Conservation (phyloP, 2,797 vertebrate genomes). For the Tenualosa thibaudeaui region DNA sequence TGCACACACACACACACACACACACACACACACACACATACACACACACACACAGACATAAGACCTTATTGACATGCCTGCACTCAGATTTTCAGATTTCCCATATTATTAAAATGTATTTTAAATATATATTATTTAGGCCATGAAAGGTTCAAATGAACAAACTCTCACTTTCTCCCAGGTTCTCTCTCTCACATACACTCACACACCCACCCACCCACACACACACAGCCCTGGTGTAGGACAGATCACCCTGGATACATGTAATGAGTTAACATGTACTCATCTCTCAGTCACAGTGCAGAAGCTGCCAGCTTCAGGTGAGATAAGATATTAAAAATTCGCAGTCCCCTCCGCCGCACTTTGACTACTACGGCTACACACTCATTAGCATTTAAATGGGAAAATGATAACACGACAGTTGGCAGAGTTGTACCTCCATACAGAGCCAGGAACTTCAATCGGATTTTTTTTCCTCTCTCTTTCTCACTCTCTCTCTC, state of each 20-base stretch:
- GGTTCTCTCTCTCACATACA: not conserved
- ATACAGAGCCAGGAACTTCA: constrained; percentile 61
- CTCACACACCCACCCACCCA: constrained; percentile 28
- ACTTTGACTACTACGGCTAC: constrained; percentile 65
- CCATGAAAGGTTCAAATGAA: constrained; percentile 3
- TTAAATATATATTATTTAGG: not conserved
- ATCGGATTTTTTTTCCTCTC: constrained; percentile 37
- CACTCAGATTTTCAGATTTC: not conserved
- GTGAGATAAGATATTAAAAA: constrained; percentile 75
- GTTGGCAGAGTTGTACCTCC: constrained; percentile 66
- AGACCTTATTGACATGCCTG: not conserved
- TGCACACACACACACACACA: not conserved
- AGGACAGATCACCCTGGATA: constrained; percentile 60
- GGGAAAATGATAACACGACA: constrained; percentile 72
- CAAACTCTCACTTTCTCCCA: not conserved
- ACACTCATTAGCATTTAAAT: constrained; percentile 82
- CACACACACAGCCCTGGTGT: constrained; percentile 44
- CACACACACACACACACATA: not conserved
- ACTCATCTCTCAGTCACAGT: constrained; percentile 63
- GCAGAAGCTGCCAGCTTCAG: constrained; percentile 70
- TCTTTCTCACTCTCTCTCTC: not conserved
- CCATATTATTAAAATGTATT: not conserved
- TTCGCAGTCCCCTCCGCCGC: constrained; percentile 67
- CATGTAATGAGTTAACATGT: constrained; percentile 72
- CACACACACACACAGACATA: not conserved